Evolutionary conservation across 2,113 vertebrate genomes (phyloP).

Genomic region (Oncorhynchus keta): DNA sequence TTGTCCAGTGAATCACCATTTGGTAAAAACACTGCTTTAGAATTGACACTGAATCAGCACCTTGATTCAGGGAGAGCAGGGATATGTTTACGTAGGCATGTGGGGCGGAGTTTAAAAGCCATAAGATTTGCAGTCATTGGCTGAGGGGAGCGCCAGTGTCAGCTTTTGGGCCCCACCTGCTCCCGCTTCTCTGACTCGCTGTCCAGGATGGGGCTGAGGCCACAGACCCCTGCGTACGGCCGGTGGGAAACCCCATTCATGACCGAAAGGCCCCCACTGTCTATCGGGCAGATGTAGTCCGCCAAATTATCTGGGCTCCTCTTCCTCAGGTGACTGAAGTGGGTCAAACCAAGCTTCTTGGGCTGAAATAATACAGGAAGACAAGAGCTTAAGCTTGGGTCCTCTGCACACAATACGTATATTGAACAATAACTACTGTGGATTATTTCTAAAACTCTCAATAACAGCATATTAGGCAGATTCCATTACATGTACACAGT

Average conservation of each 20-base stretch:
- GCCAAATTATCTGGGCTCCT: slow-evolving; percentile 89
- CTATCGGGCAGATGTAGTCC: slow-evolving; percentile 94
- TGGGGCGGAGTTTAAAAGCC: slow-evolving; percentile 43
- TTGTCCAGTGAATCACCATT: slow-evolving; percentile 29
- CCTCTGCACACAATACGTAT: too few species aligned
- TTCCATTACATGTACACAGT: too few species aligned
- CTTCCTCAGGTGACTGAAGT: slow-evolving; percentile 94
- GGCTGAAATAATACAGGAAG: slow-evolving; percentile 75
- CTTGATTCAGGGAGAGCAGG: slow-evolving; percentile 25
- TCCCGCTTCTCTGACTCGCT: slow-evolving; percentile 80
- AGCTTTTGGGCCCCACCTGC: slow-evolving; percentile 76
- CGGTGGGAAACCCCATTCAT: slow-evolving; percentile 72
- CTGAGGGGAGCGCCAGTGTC: slow-evolving; percentile 58
- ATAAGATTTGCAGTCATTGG: slow-evolving; percentile 57
- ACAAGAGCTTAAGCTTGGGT: background rate
- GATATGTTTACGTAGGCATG: slow-evolving; percentile 31
- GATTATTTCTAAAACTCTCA: too few species aligned
- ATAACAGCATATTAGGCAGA: too few species aligned
- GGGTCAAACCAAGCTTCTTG: slow-evolving; percentile 94
- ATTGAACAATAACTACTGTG: too few species aligned
- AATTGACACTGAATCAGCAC: slow-evolving; percentile 28
- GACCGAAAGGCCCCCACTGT: slow-evolving; percentile 61
- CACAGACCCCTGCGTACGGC: slow-evolving; percentile 68
- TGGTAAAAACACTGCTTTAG: slow-evolving; percentile 9
- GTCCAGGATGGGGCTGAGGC: slow-evolving; percentile 72